Evolutionary conservation across 2,888 invertebrate genomes (phyloP).

Genomic region (Gymnosoma rotundatum): DNA sequence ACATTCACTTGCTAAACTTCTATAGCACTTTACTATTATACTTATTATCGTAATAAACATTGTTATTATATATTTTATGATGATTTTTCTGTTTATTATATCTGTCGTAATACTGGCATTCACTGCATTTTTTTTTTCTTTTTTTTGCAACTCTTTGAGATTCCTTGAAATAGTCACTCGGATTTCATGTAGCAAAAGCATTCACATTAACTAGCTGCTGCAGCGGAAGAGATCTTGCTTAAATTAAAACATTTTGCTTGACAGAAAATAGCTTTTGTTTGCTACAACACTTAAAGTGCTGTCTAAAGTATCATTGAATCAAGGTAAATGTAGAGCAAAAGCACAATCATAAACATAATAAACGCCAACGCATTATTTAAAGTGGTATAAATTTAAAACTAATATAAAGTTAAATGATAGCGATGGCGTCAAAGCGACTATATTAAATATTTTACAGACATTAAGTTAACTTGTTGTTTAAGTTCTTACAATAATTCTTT

Average conservation of each 20-base stretch:
- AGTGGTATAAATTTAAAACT: constrained; percentile 55
- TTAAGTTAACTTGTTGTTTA: constrained; percentile 45
- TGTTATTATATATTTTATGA: constrained; percentile 48
- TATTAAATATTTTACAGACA: constrained; percentile 37
- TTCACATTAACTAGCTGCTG: constrained; percentile 11
- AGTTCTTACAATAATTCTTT: constrained; percentile 24
- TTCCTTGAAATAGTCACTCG: constrained; percentile 65
- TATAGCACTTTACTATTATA: constrained; percentile 65
- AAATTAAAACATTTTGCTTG: constrained; percentile 54
- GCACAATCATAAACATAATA: constrained; percentile 43
- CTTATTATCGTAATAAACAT: constrained; percentile 48
- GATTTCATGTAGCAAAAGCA: constrained; percentile 50
- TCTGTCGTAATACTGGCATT: constrained; percentile 7
- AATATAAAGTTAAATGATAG: constrained; percentile 37
- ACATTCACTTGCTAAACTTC: constrained; percentile 62
- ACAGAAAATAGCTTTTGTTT: constrained; percentile 31
- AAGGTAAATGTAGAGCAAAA: constrained; percentile 42
- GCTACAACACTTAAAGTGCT: background rate
- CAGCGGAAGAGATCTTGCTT: constrained; percentile 30
- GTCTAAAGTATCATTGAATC: constrained; percentile 52
- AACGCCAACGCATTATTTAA: constrained; percentile 68
- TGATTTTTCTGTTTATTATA: constrained; percentile 7
- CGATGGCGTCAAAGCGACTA: constrained; percentile 47
- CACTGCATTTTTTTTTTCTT: background rate
- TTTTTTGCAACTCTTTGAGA: constrained; percentile 5